Base-by-base conservation (phyloP, 2,888 invertebrate species). In the Lithophane leautieri region DNA sequence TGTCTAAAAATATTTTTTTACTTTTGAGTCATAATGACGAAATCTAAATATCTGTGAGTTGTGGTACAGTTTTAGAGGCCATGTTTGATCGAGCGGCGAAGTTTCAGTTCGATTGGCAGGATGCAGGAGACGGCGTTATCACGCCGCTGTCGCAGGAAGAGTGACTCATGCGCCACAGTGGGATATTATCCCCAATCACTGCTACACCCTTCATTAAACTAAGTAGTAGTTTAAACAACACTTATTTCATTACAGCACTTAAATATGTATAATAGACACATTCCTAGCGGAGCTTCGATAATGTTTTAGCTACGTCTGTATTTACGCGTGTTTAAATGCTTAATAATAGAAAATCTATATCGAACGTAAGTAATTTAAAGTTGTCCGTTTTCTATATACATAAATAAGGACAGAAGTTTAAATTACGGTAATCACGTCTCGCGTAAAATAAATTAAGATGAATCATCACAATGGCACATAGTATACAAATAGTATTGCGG, bases 51-150 rank as follows among this genome's bases (percentile, higher is more conserved):
- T 92, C 92, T 89, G 89, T 86, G 87, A 86, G 90, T 85, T 85
- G 87, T 86, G 86, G 88, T 84, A 87, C 89, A 90, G 88, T 93
- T 92, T 91, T 89, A 89, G 89, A 89, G 88, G 87, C 89, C 92
- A 93, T 93, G 90, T 94, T 93, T 90, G 90, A 89, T 90, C 89
- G 89, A 87, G 89, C 89, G 86, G 92, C 91, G 89, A 92, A 92
- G 91, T 93, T 94, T 94, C 90, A 93, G 91, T 93, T 92, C 92
- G 94, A 94, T 94, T 93, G 95, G 94, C 96, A 96, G 96, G 96
- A 96, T 94, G 61, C 67, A 67, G 95, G 94, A 91, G 91, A 91
- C 91, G 91, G 87, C 93, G 96, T 95, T 96, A 96, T 96, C 96
- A 91, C 88, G 88, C 86, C 87, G 91, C 90, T 85, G 91, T 89